A percentile compares a stretch with the other conserved stretches of the same genome.
Conservation (phyloP, 1,140 invertebrate species). For the Eumeta japonica region DNA sequence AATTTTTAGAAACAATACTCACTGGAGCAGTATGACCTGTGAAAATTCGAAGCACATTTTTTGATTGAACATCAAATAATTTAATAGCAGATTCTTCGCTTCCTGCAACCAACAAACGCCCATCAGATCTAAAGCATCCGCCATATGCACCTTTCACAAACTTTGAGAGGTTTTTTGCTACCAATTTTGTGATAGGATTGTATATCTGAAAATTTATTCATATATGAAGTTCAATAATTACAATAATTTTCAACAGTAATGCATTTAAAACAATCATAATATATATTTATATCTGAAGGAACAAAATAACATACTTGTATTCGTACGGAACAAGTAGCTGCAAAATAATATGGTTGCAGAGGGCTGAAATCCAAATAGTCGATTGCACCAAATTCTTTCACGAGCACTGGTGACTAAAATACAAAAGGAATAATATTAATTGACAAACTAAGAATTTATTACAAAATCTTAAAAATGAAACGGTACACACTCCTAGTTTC, state of each 20-base stretch:
- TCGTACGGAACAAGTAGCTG: slow-evolving; percentile 85
- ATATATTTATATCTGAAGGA: slow-evolving; percentile 1
- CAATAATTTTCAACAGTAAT: no score
- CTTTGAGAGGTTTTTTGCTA: slow-evolving; percentile 79
- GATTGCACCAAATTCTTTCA: slow-evolving; percentile 90
- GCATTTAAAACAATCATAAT: neutral
- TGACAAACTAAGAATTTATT: slow-evolving; percentile 1
- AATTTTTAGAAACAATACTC: no score
- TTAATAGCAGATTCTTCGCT: slow-evolving; percentile 85
- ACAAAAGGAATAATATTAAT: slow-evolving; percentile 14
- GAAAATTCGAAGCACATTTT: slow-evolving; percentile 70
- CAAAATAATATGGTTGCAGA: slow-evolving; percentile 82
- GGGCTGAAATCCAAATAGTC: slow-evolving; percentile 90
- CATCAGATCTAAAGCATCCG: slow-evolving; percentile 83
- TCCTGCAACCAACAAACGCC: slow-evolving; percentile 79
- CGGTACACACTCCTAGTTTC: slow-evolving; percentile 66
- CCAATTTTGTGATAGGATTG: slow-evolving; percentile 82
- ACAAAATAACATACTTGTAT: slow-evolving; percentile 64
- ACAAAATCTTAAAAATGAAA: slow-evolving; percentile 5
- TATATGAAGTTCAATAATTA: neutral
- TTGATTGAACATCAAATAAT: slow-evolving; percentile 84
- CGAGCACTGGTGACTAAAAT: slow-evolving; percentile 77
- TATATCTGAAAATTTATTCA: slow-evolving; percentile 65
- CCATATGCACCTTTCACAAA: slow-evolving; percentile 87
- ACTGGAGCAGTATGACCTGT: slow-evolving; percentile 58